Evolutionary conservation across 1,140 invertebrate genomes (phyloP).

Genomic region (Saccostrea echinata): DNA sequence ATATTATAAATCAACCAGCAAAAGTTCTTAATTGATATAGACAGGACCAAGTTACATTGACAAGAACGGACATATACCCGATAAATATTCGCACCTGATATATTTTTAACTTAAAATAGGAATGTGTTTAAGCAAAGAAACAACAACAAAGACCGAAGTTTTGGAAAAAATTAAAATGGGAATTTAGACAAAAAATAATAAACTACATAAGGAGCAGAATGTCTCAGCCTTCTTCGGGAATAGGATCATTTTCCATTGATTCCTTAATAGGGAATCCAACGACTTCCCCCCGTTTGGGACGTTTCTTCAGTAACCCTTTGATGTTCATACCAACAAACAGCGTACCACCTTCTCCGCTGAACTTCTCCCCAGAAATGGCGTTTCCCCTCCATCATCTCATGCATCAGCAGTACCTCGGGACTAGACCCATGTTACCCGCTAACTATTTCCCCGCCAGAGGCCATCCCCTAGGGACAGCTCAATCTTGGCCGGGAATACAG

Average conservation of each 20-base stretch:
- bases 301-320: slow-evolving; percentile 57
- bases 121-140: neutral
- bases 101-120: neutral
- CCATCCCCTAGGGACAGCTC: slow-evolving; percentile 2
- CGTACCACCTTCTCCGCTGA: neutral
- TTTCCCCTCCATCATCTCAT: slow-evolving; percentile 21
- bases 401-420: slow-evolving; percentile 20
- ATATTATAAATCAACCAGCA: neutral
- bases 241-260: slow-evolving; percentile 64
- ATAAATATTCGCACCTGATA: neutral
- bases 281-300: slow-evolving; percentile 51
- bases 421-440: slow-evolving; percentile 37
- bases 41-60: neutral
- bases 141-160: slow-evolving; percentile 44
- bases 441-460: slow-evolving; percentile 34
- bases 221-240: slow-evolving; percentile 48
- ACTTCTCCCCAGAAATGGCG: slow-evolving; percentile 2
- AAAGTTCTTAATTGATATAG: neutral
- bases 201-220: slow-evolving; percentile 19
- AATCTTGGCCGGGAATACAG: slow-evolving; percentile 36
- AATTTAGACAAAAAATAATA: neutral
- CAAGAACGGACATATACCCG: neutral
- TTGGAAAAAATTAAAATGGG: slow-evolving; percentile 31
- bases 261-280: slow-evolving; percentile 55
- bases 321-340: slow-evolving; percentile 57